Evolutionary conservation across 2,888 invertebrate species (phyloP).

Genomic region (Trypoxylon attenuatum): DNA sequence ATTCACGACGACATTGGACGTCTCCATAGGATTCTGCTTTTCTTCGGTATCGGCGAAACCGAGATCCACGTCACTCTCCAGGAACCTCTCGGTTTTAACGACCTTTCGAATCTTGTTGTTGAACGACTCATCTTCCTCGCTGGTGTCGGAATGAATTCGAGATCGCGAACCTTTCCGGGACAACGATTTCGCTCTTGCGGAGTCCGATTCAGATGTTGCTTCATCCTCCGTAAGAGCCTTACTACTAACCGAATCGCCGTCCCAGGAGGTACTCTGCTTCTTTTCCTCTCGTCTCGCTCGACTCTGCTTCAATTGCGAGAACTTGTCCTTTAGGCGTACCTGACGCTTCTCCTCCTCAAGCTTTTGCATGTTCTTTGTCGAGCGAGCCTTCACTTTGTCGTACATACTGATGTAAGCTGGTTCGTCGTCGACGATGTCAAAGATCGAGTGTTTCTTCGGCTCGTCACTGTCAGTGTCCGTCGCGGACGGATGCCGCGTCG

Average conservation of each 20-base stretch:
- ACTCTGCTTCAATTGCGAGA: slow-evolving; percentile 90
- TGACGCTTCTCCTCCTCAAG: slow-evolving; percentile 91
- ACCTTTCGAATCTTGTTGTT: slow-evolving; percentile 76
- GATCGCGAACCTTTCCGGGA: slow-evolving; percentile 82
- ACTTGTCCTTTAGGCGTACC: slow-evolving; percentile 87
- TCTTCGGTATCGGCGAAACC: slow-evolving; percentile 75
- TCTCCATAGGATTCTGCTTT: slow-evolving; percentile 66
- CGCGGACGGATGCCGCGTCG: slow-evolving; percentile 67
- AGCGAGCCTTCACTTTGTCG: slow-evolving; percentile 95
- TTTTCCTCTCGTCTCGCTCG: slow-evolving; percentile 92
- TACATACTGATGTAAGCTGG: slow-evolving; percentile 98
- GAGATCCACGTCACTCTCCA: slow-evolving; percentile 78
- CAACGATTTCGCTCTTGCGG: slow-evolving; percentile 76
- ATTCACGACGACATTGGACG: slow-evolving; percentile 55
- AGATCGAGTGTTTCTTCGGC: slow-evolving; percentile 92
- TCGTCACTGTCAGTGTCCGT: slow-evolving; percentile 84
- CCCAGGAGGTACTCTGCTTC: slow-evolving; percentile 91
- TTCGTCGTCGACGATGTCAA: slow-evolving; percentile 91
- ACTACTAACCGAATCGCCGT: slow-evolving; percentile 84
- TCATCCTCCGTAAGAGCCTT: slow-evolving; percentile 73
- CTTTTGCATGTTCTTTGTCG: slow-evolving; percentile 95
- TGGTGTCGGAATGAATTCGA: slow-evolving; percentile 86
- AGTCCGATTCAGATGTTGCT: slow-evolving; percentile 74
- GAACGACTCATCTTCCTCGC: slow-evolving; percentile 82
- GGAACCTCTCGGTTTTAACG: slow-evolving; percentile 79